Evolutionary conservation across 2,888 invertebrate species (phyloP).

Genomic region (Oxytorus armatus): DNA sequence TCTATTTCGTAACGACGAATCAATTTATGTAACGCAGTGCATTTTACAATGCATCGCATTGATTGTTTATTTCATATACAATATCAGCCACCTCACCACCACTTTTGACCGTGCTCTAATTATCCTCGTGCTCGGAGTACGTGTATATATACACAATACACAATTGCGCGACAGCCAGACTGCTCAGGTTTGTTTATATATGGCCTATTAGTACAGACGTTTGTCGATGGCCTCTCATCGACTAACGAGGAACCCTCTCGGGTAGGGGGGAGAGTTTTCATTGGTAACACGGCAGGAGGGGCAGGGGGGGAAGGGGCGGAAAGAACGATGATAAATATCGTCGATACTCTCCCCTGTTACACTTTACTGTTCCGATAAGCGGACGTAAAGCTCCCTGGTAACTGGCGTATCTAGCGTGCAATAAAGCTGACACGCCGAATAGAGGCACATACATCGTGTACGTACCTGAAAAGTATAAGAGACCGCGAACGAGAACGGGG

Average conservation of each 20-base stretch:
- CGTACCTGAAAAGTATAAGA: slow-evolving; percentile 75
- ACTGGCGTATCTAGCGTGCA: slow-evolving; percentile 75
- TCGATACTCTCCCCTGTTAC: slow-evolving; percentile 45
- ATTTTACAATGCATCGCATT: background rate
- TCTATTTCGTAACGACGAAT: too few species aligned
- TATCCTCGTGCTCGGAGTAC: slow-evolving; percentile 21
- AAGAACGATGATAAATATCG: slow-evolving; percentile 32
- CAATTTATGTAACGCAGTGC: too few species aligned
- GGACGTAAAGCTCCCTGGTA: slow-evolving; percentile 74
- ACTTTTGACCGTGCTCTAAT: slow-evolving; percentile 66
- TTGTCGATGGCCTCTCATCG: slow-evolving; percentile 53
- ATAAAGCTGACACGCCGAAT: slow-evolving; percentile 75
- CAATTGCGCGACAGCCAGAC: slow-evolving; percentile 22
- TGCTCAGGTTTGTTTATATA: slow-evolving; percentile 29
- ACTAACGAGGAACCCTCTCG: background rate
- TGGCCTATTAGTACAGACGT: slow-evolving; percentile 30
- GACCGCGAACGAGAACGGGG: slow-evolving; percentile 70
- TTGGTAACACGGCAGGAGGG: slow-evolving; percentile 46
- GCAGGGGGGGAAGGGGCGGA: background rate
- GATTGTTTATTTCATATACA: slow-evolving; percentile 41
- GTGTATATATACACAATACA: slow-evolving; percentile 30
- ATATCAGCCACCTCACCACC: slow-evolving; percentile 56
- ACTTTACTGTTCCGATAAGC: slow-evolving; percentile 74
- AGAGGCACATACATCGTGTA: slow-evolving; percentile 64
- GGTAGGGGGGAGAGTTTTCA: slow-evolving; percentile 47